These are phyloP conservation scores for Drosophila nr. medialis DNA, from an alignment of 2,888 invertebrate genomes.

Conservation along the genomic window DNA sequence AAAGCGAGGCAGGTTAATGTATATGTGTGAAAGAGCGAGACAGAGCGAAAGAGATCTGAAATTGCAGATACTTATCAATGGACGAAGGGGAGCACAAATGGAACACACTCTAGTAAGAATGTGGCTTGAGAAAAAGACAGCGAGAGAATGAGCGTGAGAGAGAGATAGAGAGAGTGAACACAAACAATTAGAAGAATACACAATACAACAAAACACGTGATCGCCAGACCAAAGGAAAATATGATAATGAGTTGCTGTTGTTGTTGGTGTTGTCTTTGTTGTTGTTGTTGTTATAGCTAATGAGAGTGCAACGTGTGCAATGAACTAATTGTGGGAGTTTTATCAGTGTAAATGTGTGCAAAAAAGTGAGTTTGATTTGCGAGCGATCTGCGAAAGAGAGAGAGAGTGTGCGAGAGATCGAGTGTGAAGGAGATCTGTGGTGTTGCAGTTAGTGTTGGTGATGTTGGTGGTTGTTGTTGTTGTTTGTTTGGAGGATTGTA, in stretches of 20 bases:
- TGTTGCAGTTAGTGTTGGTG: constrained; percentile 34
- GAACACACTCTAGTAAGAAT: not conserved
- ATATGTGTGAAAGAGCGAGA: not conserved
- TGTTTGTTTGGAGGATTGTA: constrained; percentile 14
- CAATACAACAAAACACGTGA: constrained; percentile 19
- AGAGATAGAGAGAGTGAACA: not conserved
- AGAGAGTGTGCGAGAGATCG: not conserved
- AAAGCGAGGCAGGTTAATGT: not conserved
- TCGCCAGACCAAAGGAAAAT: constrained; percentile 6
- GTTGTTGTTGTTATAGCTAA: constrained; percentile 34
- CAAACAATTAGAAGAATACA: constrained; percentile 14
- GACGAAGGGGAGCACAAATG: not conserved
- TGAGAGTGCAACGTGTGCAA: constrained; percentile 20
- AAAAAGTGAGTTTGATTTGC: constrained; percentile 5
- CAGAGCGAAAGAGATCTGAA: not conserved
- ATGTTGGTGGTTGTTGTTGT: not conserved
- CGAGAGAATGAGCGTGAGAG: not conserved
- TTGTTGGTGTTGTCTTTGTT: constrained; percentile 13
- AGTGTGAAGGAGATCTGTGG: not conserved
- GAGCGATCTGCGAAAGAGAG: not conserved
- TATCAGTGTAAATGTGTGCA: constrained; percentile 13
- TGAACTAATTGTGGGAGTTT: not conserved
- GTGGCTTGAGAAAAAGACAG: not conserved
- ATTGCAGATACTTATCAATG: not conserved
- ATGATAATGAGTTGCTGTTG: constrained; percentile 23